phyloP scores from a whole-genome alignment of 2,888 invertebrate species.

The Drosophila antonietae region DNA sequence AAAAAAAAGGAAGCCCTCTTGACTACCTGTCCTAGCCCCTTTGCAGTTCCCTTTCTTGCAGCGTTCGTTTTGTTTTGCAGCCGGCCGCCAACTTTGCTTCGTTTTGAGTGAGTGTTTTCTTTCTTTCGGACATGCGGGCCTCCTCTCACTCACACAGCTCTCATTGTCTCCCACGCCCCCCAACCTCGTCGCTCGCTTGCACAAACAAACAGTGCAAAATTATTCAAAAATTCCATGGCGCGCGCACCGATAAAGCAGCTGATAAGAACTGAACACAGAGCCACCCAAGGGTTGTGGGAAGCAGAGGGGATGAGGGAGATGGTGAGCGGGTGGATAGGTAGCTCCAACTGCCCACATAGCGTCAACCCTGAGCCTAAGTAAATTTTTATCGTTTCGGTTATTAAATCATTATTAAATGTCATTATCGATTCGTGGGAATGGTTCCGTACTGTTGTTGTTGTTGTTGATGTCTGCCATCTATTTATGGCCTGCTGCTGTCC shows the following conservation, averaged over 20 bases:
- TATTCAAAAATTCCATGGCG: slow-evolving; percentile 74
- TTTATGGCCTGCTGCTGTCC: slow-evolving; percentile 17
- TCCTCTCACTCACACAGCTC: not conserved
- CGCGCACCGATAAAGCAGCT: slow-evolving; percentile 61
- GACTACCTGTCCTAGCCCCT: slow-evolving; percentile 1
- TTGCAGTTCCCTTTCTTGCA: not conserved
- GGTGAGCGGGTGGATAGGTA: not conserved
- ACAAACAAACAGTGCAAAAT: slow-evolving; percentile 71
- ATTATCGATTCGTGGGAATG: slow-evolving; percentile 79
- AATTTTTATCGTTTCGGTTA: slow-evolving; percentile 63
- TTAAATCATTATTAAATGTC: slow-evolving; percentile 72
- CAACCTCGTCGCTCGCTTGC: slow-evolving; percentile 11
- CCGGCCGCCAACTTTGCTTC: slow-evolving; percentile 37
- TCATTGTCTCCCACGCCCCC: not conserved
- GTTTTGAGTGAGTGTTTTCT: not conserved
- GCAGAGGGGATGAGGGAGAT: not conserved
- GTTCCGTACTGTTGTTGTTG: not conserved
- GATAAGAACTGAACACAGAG: slow-evolving; percentile 49
- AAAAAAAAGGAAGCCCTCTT: slow-evolving; percentile 20
- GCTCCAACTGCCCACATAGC: slow-evolving; percentile 16
- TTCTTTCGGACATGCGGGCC: slow-evolving; percentile 38
- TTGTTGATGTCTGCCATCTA: not conserved
- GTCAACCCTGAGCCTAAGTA: slow-evolving; percentile 47
- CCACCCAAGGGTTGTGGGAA: not conserved
- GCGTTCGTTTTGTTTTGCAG: slow-evolving; percentile 56